phyloP scores from a whole-genome alignment of 2,888 invertebrate species.

The Adelognathus sp. region DNA sequence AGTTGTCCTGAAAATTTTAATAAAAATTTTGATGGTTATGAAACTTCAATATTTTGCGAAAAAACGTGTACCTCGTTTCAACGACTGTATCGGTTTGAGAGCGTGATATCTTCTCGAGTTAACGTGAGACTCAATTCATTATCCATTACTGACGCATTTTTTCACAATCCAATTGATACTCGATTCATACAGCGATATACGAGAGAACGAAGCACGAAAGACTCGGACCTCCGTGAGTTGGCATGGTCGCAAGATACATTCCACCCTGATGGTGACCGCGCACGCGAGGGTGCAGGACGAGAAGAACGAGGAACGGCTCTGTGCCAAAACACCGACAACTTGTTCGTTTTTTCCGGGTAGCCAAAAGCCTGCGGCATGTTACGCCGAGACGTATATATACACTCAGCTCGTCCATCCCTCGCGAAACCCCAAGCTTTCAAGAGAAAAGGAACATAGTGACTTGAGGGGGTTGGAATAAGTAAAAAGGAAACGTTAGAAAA shows the following conservation, averaged over 20 bases:
- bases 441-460: background rate
- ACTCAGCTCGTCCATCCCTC: background rate
- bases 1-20: background rate
- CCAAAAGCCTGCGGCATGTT: slow-evolving; percentile 6
- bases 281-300: slow-evolving; percentile 13
- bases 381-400: background rate
- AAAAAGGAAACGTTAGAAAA: background rate
- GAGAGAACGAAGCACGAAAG: slow-evolving; percentile 34
- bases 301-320: slow-evolving; percentile 20
- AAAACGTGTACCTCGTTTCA: background rate
- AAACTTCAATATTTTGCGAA: background rate
- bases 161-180: slow-evolving; percentile 39
- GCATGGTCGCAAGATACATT: slow-evolving; percentile 40
- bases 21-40: background rate
- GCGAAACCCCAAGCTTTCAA: background rate
- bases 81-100: background rate
- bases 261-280: slow-evolving; percentile 46
- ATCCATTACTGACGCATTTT: slow-evolving; percentile 14
- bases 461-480: background rate
- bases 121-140: background rate
- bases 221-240: slow-evolving; percentile 40
- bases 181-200: slow-evolving; percentile 43
- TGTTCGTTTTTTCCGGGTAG: slow-evolving; percentile 29
- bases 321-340: slow-evolving; percentile 49
- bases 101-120: background rate